A percentile compares a stretch with the other conserved stretches of the same genome.
These are phyloP conservation scores for Heliconius himera DNA, from an alignment of 1,140 invertebrate species.

Conservation along the genomic window DNA sequence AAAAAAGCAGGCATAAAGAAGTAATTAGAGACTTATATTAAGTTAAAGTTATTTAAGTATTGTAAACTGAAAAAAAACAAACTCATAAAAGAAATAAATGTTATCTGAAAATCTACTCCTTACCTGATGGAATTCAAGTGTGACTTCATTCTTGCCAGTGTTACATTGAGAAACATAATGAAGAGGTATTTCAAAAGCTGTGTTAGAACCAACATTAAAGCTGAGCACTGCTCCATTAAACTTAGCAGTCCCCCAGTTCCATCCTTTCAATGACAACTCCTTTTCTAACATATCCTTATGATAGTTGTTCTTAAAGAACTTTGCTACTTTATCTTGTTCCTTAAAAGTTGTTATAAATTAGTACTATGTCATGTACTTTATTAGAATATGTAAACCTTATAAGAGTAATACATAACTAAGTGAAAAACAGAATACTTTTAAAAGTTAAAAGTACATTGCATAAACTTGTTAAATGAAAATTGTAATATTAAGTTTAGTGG, in stretches of 20 bases:
- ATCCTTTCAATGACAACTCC: conserved; percentile 97
- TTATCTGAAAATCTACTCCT: not conserved
- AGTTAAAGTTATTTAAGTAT: too few species aligned
- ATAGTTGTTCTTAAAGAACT: conserved; percentile 93
- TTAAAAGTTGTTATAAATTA: conserved; percentile 57
- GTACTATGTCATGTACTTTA: not conserved
- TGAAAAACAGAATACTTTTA: not conserved
- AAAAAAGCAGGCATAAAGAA: too few species aligned
- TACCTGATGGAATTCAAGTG: conserved; percentile 98
- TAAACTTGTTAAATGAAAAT: not conserved
- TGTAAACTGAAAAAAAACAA: too few species aligned
- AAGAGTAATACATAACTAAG: too few species aligned
- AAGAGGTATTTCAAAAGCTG: conserved; percentile 98
- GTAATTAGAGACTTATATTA: not conserved
- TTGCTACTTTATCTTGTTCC: conserved; percentile 92
- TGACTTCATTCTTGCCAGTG: conserved; percentile 99
- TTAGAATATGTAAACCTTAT: not conserved
- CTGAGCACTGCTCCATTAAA: conserved; percentile 95
- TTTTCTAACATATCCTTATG: conserved; percentile 94
- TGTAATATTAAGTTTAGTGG: not conserved
- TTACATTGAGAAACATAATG: conserved; percentile 97
- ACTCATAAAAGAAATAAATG: not conserved
- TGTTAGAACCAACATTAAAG: conserved; percentile 94
- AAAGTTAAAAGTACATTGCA: not conserved
- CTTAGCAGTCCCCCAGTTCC: conserved; percentile 99